Conservation (phyloP, 2,113 vertebrate species). For the Guaruba guarouba region DNA sequence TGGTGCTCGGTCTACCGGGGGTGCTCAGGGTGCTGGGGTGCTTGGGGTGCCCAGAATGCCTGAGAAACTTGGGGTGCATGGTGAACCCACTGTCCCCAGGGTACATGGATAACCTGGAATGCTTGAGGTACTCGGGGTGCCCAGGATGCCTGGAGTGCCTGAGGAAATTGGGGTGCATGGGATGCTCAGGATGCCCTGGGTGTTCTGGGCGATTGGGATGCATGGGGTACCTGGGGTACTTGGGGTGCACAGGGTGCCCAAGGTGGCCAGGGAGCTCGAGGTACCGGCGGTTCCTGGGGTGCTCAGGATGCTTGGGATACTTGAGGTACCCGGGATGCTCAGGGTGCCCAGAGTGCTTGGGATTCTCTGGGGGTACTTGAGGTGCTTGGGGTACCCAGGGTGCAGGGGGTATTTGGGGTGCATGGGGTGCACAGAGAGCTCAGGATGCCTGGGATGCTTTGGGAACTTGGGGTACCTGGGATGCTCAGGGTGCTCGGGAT, state of each 20-base stretch:
- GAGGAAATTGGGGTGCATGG: too few relatives aligned
- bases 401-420: not conserved
- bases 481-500: not conserved
- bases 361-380: too few relatives aligned
- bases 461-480: not conserved
- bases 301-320: not conserved
- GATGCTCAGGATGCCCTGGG: rapidly evolving
- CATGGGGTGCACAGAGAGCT: too few relatives aligned
- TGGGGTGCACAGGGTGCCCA: not conserved
- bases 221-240: not conserved
- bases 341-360: not conserved
- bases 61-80: rapidly evolving
- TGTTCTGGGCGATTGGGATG: too few relatives aligned
- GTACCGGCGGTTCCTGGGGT: too few relatives aligned
- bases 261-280: too few relatives aligned
- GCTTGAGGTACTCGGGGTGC: too few relatives aligned
- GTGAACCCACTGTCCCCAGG: rapidly evolving
- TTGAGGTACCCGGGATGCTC: too few relatives aligned
- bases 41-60: not conserved
- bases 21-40: not conserved
- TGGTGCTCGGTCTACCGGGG: not conserved
- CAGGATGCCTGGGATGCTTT: not conserved
- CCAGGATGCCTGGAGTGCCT: not conserved
- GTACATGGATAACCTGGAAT: not conserved
- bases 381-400: not conserved